Base-by-base conservation (phyloP, 2,113 vertebrate species). In the Falco punctatus region DNA sequence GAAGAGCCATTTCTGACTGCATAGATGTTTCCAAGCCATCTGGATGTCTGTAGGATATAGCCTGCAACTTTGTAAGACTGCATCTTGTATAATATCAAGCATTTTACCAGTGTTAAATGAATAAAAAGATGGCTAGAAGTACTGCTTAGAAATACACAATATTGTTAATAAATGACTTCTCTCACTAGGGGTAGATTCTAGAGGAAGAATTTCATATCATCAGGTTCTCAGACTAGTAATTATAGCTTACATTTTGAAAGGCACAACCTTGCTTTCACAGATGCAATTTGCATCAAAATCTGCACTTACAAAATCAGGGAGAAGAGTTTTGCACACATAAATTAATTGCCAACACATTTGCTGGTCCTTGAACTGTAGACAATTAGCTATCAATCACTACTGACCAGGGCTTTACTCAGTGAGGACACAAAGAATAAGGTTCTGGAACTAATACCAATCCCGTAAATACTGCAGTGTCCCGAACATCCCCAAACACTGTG, bases 281-380 rank as follows among this genome's bases (percentile, higher is more conserved):
- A 82, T 67, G 89, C 42, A 91, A 94, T 95, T 92, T 96, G 81
- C 91, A 97, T 97, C 81, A 88, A 94, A 97, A 94, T 96, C 94
- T 94, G 66, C 74, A 83, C 88, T 96, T 95, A 87, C 5, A 81
- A 96, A 95, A 94, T 94, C 90, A 96, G 79, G 51, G 71, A 91
- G 74, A 96, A 87, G 84, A 94, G 58, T 94, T 91, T 86, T 95
- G 74, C 88, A 83, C 94, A 82, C 55, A 73, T 80, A 70, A 93
- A 96, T 90, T 95, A 96, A 90, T 88, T 86, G 94, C 74, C 2
- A 13, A 42, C 58, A 77, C 66, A 80, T 88, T 95, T 95, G 49
- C 77, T 82, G 49, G 70, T 78, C 74, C 87, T 88, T 91, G 67
- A 95, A 96, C 87, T 86, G 79, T 58, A 77, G 73, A 88, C 87